These are phyloP conservation scores for human (Homo sapiens) DNA, from an alignment of 2,113 vertebrate species.

Conservation along the genomic window DNA sequence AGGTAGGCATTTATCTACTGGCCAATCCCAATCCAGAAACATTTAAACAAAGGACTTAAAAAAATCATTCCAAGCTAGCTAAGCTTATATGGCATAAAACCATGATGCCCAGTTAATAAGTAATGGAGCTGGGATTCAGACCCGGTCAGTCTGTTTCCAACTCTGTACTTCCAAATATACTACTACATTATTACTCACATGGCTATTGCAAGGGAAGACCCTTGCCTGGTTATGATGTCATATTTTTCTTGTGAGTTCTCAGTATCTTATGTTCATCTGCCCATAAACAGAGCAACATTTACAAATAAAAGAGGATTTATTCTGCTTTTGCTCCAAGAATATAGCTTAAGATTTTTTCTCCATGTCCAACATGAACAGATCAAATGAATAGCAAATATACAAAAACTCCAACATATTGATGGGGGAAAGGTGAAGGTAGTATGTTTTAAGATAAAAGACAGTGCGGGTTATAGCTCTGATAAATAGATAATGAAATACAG, in stretches of 20 bases:
- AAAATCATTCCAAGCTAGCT: not conserved
- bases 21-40: not conserved
- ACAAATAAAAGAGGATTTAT: not conserved
- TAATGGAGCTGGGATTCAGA: not conserved
- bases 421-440: not conserved
- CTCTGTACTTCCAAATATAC: not conserved
- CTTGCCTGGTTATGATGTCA: not conserved
- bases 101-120: not conserved
- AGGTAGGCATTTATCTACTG: not conserved
- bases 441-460: constrained; percentile 55
- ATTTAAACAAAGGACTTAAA: not conserved
- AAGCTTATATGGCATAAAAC: not conserved
- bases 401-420: not conserved
- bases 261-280: not conserved
- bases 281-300: not conserved
- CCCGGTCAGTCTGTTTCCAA: not conserved
- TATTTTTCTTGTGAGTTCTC: not conserved
- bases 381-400: constrained; percentile 52
- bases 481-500: constrained; percentile 64
- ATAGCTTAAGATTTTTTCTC: not conserved
- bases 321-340: not conserved
- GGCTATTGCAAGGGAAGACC: not conserved
- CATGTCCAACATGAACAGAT: constrained; percentile 33
- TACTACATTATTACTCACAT: not conserved
- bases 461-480: constrained; percentile 9